Evolutionary conservation across 2,888 invertebrate genomes (phyloP), one percentile per base, ranked within the genome.

Genomic region (Macroteleia sp.): DNA sequence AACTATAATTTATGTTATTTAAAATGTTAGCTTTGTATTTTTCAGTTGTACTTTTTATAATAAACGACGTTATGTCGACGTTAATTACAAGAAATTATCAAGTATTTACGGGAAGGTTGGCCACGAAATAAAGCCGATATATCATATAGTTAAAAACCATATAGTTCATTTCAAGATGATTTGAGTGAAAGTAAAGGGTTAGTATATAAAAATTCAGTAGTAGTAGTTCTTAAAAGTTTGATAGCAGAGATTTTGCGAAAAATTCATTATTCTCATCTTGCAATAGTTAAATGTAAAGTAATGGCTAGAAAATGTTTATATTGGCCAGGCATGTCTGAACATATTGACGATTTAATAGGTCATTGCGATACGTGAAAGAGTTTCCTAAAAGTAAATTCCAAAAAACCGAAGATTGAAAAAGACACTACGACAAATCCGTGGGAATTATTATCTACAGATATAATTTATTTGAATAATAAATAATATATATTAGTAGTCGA

Each of bases 401-500:
- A 71, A 67, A 82, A 85, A 82, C 62, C 73, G 12, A 39, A 83
- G 25, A 48, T 83, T 10, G 61, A 57, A 25, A 46, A 62, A 20
- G 75, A 80, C 46, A 32, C 79, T 9, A 79, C 80, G 25, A 54
- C 32, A 6, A 75, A 59, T 48, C 83, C 83, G 19, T 85, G 82
- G 83, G 62, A 83, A 77, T 52, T 69, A 28, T 12, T 82, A 19
- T 81, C 79, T 6, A 75, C 71, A 22, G 82, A 84, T 69, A 19
- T 85, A 14, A 84, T 83, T 66, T 57, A 82, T 44, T 50, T 80
- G 5, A 39, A 81, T 19, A 74, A 67, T 6, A 64, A 67, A n/a
- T 42, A 64, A 25, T 84, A 80, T 44, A 48, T 86, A n/a, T 46
- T 86, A 17, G 59, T 84, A 17, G 80, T 82, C 3, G 81, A 83